These are phyloP conservation scores for Morone saxatilis DNA, from an alignment of 2,113 vertebrate genomes.

Conservation along the genomic window DNA sequence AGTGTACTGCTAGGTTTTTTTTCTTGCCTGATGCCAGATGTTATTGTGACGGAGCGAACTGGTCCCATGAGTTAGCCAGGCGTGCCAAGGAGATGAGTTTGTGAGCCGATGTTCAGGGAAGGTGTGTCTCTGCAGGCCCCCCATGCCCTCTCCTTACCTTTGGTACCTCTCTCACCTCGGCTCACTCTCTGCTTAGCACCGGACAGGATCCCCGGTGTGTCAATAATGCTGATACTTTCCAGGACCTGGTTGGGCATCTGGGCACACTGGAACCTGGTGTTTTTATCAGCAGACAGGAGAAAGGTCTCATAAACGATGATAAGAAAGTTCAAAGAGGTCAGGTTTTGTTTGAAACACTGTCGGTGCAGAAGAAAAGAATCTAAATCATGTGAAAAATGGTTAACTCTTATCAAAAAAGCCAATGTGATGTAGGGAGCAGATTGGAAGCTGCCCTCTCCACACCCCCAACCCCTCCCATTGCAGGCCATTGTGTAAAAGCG, in stretches of 20 bases:
- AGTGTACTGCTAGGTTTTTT: neutral
- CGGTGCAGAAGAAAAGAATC: conserved; percentile 31
- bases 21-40: conserved; percentile 52
- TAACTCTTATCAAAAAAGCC: conserved; percentile 51
- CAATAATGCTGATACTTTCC: conserved; percentile 94
- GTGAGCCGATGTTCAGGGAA: conserved; percentile 56
- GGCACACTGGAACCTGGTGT: conserved; percentile 91
- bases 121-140: conserved; percentile 57
- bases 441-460: conserved; percentile 54
- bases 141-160: conserved; percentile 75
- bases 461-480: conserved; percentile 59
- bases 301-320: neutral
- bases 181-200: conserved; percentile 93
- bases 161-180: conserved; percentile 85
- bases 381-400: conserved; percentile 53
- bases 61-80: conserved; percentile 74
- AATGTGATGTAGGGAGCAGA: conserved; percentile 65
- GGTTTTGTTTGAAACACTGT: neutral
- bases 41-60: conserved; percentile 60
- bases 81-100: conserved; percentile 67
- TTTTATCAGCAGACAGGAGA: conserved; percentile 20
- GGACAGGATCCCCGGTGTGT: conserved; percentile 91
- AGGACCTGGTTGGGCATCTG: conserved; percentile 93
- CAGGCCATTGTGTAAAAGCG: conserved; percentile 81
- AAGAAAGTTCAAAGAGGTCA: conserved; percentile 16